A percentile compares a stretch with the other conserved stretches of the same genome.
Conservation (phyloP, 2,113 vertebrate genomes). For the Tautogolabrus adspersus region DNA sequence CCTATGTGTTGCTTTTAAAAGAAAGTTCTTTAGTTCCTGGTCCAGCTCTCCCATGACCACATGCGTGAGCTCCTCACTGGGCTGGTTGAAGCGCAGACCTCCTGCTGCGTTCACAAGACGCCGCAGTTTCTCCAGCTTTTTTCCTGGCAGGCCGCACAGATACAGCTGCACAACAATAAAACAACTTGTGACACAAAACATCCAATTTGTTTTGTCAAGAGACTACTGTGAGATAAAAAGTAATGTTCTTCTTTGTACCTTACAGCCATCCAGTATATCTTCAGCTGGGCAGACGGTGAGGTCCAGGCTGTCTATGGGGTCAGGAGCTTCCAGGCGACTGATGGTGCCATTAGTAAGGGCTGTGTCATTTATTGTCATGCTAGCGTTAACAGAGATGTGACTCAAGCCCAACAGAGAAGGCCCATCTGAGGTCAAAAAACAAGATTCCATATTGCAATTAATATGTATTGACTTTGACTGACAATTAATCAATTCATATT, state of each 20-base stretch:
- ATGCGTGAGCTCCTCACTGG: conserved; percentile 94
- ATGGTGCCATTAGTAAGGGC: conserved; percentile 79
- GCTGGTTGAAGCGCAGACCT: conserved; percentile 94
- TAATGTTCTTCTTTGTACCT: conserved; percentile 79
- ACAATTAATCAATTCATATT: background rate
- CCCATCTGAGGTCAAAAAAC: conserved; percentile 58
- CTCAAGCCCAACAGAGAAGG: conserved; percentile 90
- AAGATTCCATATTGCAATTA: background rate
- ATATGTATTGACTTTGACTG: too few relatives aligned
- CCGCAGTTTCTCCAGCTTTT: conserved; percentile 93
- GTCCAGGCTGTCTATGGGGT: conserved; percentile 89
- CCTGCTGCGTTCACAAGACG: conserved; percentile 91
- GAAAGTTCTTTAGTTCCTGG: conserved; percentile 88
- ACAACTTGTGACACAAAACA: background rate
- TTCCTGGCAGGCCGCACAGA: conserved; percentile 90
- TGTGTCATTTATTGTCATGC: conserved; percentile 88
- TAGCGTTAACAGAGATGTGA: conserved; percentile 91
- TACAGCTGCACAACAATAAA: conserved; percentile 85
- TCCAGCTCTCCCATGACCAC: conserved; percentile 91
- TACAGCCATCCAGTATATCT: conserved; percentile 95
- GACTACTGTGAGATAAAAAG: background rate
- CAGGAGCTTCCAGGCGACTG: conserved; percentile 85
- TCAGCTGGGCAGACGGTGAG: conserved; percentile 87
- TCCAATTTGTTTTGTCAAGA: too few relatives aligned
- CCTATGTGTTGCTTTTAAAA: conserved; percentile 90